phyloP scores from a whole-genome alignment of 64 coral and sea anemone species.

The Stichodactyla mertensii region DNA sequence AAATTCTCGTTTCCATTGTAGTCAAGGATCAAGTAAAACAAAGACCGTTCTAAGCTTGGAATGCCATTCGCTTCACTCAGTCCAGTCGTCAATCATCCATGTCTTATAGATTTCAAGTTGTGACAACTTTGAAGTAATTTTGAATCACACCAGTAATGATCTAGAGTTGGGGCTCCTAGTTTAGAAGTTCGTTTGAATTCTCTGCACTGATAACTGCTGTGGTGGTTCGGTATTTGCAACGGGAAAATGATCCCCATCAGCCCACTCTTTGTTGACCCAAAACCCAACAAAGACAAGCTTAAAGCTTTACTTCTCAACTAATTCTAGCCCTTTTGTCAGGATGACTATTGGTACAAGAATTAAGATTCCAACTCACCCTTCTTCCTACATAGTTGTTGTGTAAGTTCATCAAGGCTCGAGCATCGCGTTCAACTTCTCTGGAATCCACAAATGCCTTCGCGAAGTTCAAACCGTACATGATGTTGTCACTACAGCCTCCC shows the following conservation, averaged over 20 bases:
- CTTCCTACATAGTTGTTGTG: slow-evolving; percentile 95
- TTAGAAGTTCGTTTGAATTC: neutral
- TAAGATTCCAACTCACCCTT: slow-evolving; percentile 53
- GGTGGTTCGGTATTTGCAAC: neutral
- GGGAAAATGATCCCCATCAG: neutral
- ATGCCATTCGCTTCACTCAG: neutral
- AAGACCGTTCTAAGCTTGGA: neutral
- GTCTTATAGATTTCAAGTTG: neutral
- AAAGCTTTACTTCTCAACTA: neutral
- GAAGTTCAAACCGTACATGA: slow-evolving; percentile 75
- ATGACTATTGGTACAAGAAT: neutral
- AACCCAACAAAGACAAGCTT: neutral
- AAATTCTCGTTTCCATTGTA: neutral
- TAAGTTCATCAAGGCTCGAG: slow-evolving; percentile 86
- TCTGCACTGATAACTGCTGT: neutral
- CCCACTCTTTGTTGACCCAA: neutral
- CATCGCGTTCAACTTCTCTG: slow-evolving; percentile 78
- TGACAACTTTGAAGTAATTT: neutral
- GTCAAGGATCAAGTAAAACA: neutral
- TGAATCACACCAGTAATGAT: neutral
- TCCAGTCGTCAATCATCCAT: neutral
- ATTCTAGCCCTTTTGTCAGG: neutral
- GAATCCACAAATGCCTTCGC: slow-evolving; percentile 91
- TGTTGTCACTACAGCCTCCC: slow-evolving; percentile 96
- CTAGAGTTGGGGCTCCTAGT: neutral